Percentiles rank a stretch among this genome's conserved stretches.
Evolutionary conservation across 1,140 invertebrate genomes (phyloP).

Genomic region (Hycleus phaleratus): DNA sequence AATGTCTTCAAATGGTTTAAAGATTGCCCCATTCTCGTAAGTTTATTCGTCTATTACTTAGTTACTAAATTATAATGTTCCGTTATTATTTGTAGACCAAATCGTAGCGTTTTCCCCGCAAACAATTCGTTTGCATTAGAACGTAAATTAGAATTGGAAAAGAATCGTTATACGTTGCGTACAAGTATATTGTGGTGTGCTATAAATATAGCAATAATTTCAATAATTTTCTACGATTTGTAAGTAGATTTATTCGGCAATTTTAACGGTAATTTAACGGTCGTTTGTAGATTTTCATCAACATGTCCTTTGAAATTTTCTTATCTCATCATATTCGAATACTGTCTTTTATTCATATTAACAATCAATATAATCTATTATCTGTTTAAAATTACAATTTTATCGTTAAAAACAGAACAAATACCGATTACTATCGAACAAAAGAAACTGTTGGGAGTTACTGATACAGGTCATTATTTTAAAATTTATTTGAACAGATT

Average conservation of each 20-base stretch:
- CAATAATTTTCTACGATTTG: slow-evolving; percentile 34
- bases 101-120: slow-evolving; percentile 3
- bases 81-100: slow-evolving; percentile 12
- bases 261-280: slow-evolving; percentile 1
- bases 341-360: slow-evolving; percentile 28
- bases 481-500: not conserved
- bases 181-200: slow-evolving; percentile 29
- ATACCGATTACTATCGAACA: slow-evolving; percentile 38
- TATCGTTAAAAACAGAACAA: slow-evolving; percentile 30
- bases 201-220: slow-evolving; percentile 29
- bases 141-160: slow-evolving; percentile 26
- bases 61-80: no score
- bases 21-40: no score
- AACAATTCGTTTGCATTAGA: slow-evolving; percentile 20
- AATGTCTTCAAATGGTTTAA: no score
- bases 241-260: slow-evolving; percentile 20
- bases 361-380: slow-evolving; percentile 41
- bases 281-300: slow-evolving; percentile 25
- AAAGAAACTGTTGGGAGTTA: slow-evolving; percentile 38
- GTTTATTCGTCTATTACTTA: no score
- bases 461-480: slow-evolving; percentile 25
- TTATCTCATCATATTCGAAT: slow-evolving; percentile 38
- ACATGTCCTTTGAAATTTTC: slow-evolving; percentile 27
- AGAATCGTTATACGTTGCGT: slow-evolving; percentile 20
- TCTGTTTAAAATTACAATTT: slow-evolving; percentile 38